Evolutionary conservation across 2,797 vertebrate genomes (phyloP), one percentile per base, ranked within the genome.

Genomic region (Hydrocynus forskahlii): DNA sequence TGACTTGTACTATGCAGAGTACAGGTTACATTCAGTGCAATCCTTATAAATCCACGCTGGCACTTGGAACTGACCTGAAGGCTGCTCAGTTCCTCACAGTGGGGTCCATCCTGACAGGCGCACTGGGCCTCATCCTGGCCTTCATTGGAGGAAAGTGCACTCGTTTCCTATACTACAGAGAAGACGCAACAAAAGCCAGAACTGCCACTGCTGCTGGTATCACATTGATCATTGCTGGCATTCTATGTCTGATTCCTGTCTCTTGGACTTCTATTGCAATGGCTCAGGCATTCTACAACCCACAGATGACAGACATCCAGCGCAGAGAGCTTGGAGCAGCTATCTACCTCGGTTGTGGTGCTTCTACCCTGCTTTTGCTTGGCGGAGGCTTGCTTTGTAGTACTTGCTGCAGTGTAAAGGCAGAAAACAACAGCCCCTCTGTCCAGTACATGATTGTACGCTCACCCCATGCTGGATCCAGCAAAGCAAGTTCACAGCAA

Each of bases 311-410:
- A 0, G 81, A 92, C 0, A 90, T 95, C 5, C 96, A 96, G 91
- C 95, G 93, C 88, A 92, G 96, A 79, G 97, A 97, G 86, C 90
- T 98, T 80, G 97, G 97, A 0, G 91, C 95, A 0, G 93, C 96
- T 0, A 93, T 98, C 45, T 98, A 97, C 77, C 91, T 98, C 0
- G 97, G 96, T 81, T 98, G 96, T 96, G 97, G 93, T 0, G 74
- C 95, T 0, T 92, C 95, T 0, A 93, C 88, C 0, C 90, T 97
- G 25, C 92, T 97, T 64, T 52, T 97, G 55, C 87, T 98, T 0
- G 96, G 96, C 0, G 97, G 97, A 0, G 94, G 64, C 0, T 90
- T 98, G 70, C 95, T 99, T 13, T 98, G 93, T 81, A 91, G 89
- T 88, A 91, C 93, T 0, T 89, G 90, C 35, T 94, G 92, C 74